Evolutionary conservation across 2,888 invertebrate genomes (phyloP), one percentile per base, ranked within the genome.

Genomic region (Volucella inflata): DNA sequence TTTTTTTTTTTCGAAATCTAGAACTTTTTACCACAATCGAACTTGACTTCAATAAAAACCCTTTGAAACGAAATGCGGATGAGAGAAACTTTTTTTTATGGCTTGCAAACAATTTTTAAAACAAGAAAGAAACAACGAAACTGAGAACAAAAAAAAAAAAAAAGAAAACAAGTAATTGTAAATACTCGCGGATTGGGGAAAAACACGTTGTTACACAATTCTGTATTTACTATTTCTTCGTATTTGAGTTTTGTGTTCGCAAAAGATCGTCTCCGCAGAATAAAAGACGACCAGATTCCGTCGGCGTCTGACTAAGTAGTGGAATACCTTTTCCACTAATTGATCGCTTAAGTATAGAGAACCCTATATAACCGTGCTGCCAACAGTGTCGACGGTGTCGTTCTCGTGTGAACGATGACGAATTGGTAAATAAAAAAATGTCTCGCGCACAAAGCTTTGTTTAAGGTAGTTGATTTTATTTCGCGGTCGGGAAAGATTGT

Each of bases 261-360:
- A 51, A 76, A 77, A 17, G 65, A 46, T 75, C 55, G 46, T 50
- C 65, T 75, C 65, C 75, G 65, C 46, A 10, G 36, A 60, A 9
- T 16, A 51, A 30, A 57, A 74, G 21, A 8, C 72, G 59, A 59
- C 59, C 76, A 77, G 77, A 62, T 62, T 75, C 48, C 64, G 65
- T 65, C 74, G 78, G 60, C 72, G 82, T 72, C 67, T 83, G 78
- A 72, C 72, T 83, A 67, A 75, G 80, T 68, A 79, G 62, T 79
- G 84, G 75, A 55, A 76, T 68, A 84, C 74, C 83, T 74, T 74
- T 75, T 42, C 57, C 53, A 84, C 84, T 84, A 79, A 84, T 84
- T 84, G 79, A 75, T 84, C 74, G 68, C 44, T 83, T 79, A 84
- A 84, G 77, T 82, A 75, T 55, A 75, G 30, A 46, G 68, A 78